These are phyloP conservation scores for Corythaixoides concolor DNA, from an alignment of 2,113 vertebrate species.

Conservation along the genomic window DNA sequence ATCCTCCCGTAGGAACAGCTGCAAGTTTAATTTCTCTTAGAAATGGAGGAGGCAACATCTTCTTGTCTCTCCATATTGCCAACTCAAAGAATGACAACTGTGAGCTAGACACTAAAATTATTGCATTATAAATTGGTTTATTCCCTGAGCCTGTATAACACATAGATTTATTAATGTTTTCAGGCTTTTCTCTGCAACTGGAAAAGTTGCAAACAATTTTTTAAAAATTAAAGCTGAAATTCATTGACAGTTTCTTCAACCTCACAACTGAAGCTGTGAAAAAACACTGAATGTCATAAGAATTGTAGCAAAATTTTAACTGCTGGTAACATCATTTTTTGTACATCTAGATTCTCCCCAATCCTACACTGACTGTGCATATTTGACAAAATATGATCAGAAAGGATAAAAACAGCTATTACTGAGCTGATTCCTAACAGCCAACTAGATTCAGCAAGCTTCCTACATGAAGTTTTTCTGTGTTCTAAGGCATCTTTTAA, in stretches of 20 bases:
- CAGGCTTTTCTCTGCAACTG: background rate
- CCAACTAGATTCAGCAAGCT: background rate
- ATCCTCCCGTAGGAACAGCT: accelerated
- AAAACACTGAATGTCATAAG: background rate
- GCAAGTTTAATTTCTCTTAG: background rate
- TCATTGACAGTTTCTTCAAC: background rate
- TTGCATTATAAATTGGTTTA: background rate
- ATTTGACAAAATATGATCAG: background rate
- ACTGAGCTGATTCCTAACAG: background rate
- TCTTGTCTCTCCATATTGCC: background rate
- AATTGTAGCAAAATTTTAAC: background rate
- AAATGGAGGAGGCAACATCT: background rate
- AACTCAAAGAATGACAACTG: background rate
- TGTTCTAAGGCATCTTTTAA: background rate
- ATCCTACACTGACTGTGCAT: background rate
- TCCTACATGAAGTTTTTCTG: background rate
- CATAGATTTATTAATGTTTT: background rate
- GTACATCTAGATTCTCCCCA: background rate
- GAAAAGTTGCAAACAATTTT: background rate
- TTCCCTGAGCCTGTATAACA: background rate
- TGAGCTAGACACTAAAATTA: background rate
- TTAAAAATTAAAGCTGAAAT: background rate
- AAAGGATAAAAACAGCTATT: background rate
- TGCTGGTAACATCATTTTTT: background rate
- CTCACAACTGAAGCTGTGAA: background rate